Conservation (phyloP, 2,113 vertebrate species). For the Thymallus thymallus region DNA sequence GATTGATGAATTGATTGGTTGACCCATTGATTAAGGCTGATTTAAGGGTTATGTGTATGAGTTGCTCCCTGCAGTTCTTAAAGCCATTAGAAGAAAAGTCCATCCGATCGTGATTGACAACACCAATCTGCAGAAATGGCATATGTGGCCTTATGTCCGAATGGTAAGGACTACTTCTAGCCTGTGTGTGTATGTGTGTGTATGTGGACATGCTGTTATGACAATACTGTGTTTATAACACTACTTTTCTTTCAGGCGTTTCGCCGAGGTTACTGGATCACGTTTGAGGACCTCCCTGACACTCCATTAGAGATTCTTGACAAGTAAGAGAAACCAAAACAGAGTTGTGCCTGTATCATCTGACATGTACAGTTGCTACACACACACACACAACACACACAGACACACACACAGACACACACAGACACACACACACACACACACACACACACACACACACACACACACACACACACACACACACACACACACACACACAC, state of each 20-base stretch:
- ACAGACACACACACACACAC: too few relatives aligned
- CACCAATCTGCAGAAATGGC: neutral
- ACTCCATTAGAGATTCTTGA: neutral
- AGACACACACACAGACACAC: too few relatives aligned
- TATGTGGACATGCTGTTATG: neutral
- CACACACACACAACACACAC: neutral
- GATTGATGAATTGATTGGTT: neutral
- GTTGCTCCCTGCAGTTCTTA: neutral
- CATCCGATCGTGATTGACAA: neutral
- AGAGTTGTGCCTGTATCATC: neutral
- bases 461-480: too few relatives aligned
- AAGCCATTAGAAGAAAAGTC: neutral
- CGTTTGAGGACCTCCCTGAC: neutral
- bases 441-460: too few relatives aligned
- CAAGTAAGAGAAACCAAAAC: neutral
- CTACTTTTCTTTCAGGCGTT: neutral
- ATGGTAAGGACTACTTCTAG: neutral
- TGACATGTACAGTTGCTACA: neutral
- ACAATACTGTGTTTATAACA: neutral
- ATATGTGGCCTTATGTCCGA: neutral
- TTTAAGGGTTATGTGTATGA: neutral
- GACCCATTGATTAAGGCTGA: neutral
- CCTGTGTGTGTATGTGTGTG: neutral
- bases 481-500: too few relatives aligned
- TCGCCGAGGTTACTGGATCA: neutral